Evolutionary conservation across 2,888 invertebrate genomes (phyloP).

Genomic region (Dasysyrphus tricinctus): DNA sequence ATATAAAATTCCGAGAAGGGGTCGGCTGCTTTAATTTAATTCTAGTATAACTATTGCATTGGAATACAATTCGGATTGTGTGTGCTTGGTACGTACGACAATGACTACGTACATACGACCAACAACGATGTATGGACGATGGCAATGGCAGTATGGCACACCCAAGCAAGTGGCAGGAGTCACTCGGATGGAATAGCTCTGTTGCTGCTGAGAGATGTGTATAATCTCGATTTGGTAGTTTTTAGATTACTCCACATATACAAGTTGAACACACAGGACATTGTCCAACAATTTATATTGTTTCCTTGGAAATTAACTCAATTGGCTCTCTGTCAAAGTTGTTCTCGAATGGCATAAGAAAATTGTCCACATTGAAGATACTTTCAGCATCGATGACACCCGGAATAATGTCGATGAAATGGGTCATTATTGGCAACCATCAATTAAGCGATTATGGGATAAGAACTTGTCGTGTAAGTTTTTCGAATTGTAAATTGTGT

Average conservation of each 20-base stretch:
- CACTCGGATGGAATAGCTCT: not conserved
- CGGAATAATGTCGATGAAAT: slow-evolving; percentile 72
- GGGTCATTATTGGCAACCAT: slow-evolving; percentile 71
- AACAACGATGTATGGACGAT: not conserved
- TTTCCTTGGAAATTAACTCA: slow-evolving; percentile 75
- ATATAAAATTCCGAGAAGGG: slow-evolving; percentile 7
- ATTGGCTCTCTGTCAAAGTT: slow-evolving; percentile 66
- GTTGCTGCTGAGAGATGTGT: slow-evolving; percentile 38
- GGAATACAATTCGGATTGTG: slow-evolving; percentile 50
- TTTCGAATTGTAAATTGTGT: slow-evolving; percentile 1
- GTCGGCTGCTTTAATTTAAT: slow-evolving; percentile 66
- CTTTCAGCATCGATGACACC: slow-evolving; percentile 70
- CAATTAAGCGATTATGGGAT: slow-evolving; percentile 71
- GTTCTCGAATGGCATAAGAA: slow-evolving; percentile 65
- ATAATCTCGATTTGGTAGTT: slow-evolving; percentile 66
- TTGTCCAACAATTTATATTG: slow-evolving; percentile 69
- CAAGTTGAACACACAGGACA: slow-evolving; percentile 61
- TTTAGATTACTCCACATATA: slow-evolving; percentile 56
- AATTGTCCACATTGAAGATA: slow-evolving; percentile 63
- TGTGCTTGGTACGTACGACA: slow-evolving; percentile 26
- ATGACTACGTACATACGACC: not conserved
- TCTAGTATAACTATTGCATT: slow-evolving; percentile 73
- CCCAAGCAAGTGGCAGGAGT: slow-evolving; percentile 3
- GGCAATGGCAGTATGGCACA: slow-evolving; percentile 9
- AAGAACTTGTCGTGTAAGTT: slow-evolving; percentile 41